These are phyloP conservation scores for Ptychodera flava DNA, from an alignment of 35 echinoderm and acorn worm species.

Conservation along the genomic window DNA sequence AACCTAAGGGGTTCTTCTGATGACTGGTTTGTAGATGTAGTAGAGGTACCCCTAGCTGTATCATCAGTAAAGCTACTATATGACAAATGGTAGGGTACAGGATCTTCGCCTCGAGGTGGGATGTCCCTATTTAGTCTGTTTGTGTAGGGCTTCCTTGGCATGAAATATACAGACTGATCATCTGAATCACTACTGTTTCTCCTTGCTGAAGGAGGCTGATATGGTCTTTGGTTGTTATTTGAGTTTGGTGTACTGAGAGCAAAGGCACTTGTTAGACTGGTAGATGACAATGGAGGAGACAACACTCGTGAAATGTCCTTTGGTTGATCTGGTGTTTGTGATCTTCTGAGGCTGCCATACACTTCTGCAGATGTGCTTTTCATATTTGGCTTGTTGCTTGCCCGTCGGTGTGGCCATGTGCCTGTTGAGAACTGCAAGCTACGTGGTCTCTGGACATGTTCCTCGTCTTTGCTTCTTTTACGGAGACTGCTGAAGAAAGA, in stretches of 20 bases:
- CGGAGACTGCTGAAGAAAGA: neutral
- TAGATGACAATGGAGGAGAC: neutral
- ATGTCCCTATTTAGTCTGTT: neutral
- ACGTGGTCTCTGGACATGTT: neutral
- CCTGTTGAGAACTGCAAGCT: neutral
- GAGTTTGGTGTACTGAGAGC: neutral
- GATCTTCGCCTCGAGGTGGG: neutral
- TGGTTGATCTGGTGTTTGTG: neutral
- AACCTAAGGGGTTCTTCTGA: neutral
- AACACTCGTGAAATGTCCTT: neutral
- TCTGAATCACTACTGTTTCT: neutral
- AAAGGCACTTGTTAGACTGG: neutral
- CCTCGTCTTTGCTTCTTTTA: neutral
- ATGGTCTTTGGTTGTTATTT: neutral
- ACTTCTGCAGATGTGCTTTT: neutral
- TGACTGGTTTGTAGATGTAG: neutral
- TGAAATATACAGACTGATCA: neutral
- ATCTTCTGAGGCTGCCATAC: neutral
- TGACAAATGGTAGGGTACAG: neutral
- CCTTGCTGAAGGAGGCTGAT: neutral
- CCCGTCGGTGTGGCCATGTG: neutral
- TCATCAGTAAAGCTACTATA: neutral
- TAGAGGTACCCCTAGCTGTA: too few species aligned
- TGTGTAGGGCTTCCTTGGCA: neutral
- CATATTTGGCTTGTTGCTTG: neutral